Conservation (phyloP, 1,140 invertebrate species). For the Diachasma alloeum region DNA sequence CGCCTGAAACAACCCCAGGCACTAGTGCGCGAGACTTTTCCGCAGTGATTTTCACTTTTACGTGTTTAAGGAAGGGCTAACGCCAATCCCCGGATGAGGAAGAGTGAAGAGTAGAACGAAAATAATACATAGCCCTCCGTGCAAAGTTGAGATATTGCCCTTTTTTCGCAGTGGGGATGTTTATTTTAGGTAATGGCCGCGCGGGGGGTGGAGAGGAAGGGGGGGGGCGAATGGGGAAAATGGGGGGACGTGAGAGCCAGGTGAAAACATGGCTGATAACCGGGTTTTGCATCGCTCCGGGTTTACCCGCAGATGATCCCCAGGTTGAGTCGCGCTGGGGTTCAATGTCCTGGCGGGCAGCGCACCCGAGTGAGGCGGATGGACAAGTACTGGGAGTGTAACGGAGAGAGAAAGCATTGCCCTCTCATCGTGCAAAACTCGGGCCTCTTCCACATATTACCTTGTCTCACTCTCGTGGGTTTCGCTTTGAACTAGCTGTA, state of each 20-base stretch:
- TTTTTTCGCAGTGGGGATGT: too few species aligned
- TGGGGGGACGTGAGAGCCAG: background rate
- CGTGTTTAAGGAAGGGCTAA: too few species aligned
- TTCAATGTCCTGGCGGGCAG: slow-evolving; percentile 64
- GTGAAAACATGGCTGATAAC: slow-evolving; percentile 1
- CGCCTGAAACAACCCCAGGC: too few species aligned
- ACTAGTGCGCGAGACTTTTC: too few species aligned
- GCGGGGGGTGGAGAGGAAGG: background rate
- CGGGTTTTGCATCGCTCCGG: slow-evolving; percentile 28
- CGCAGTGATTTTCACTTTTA: too few species aligned
- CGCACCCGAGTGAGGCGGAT: slow-evolving; percentile 51
- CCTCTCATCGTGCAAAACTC: slow-evolving; percentile 41
- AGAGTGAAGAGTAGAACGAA: too few species aligned
- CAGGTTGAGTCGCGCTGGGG: slow-evolving; percentile 64
- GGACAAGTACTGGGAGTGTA: background rate
- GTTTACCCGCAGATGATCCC: slow-evolving; percentile 62
- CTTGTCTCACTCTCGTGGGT: slow-evolving; percentile 5
- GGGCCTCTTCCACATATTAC: background rate
- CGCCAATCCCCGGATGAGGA: too few species aligned
- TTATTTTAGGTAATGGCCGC: background rate
- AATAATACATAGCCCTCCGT: too few species aligned
- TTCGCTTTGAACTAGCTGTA: slow-evolving; percentile 46
- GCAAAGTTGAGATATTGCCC: too few species aligned
- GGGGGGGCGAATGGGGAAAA: background rate
- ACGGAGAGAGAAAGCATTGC: background rate